Base-by-base conservation (phyloP, 2,797 vertebrate species). In the Sebastes oblongus region DNA sequence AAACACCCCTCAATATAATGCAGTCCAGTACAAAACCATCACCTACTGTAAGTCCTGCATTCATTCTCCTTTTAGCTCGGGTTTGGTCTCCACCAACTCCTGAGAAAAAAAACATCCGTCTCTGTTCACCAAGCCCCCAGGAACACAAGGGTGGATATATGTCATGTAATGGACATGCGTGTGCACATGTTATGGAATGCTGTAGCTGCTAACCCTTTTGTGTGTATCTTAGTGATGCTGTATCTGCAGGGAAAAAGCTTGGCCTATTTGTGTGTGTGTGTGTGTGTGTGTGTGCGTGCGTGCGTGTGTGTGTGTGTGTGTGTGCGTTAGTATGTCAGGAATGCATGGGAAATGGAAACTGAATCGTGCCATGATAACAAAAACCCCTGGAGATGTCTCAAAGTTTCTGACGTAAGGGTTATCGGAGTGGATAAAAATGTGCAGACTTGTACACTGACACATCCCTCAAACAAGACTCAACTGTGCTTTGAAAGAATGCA, bases 271-370 rank as follows among this genome's bases (percentile, higher is more conserved):
- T 56, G 39, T 52, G 22, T 42, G 60, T 56, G 30, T 50, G n/a
- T 16, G 22, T 16, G 22, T 64, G 62, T 4, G 46, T 6, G 52
- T 8, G 34, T 34, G 62, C 24, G 24, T 24, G 24, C 24, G 24
- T 24, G 24, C 24, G 24, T 24, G 24, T 2, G 2, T 24, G 24
- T 2, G 24, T 11, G 24, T 46, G 16, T 27, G 27, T 54, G 27
- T 34, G 8, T 60, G 55, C 46, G 30, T 60, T 54, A 80, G 54
- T 34, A 64, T 78, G 73, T 80, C 10, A 80, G 70, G 34, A 86
- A 88, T 78, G 78, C 25, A 61, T 60, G 65, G 52, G 74, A 72
- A 82, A 65, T 32, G 67, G 64, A 77, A 80, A 81, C 52, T 34
- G 25, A 86, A 77, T 78, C 52, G 36, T 56, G 42, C 36, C 60